Base-by-base conservation (phyloP, 2,113 vertebrate genomes). In the Phalacrocorax brasilianus region DNA sequence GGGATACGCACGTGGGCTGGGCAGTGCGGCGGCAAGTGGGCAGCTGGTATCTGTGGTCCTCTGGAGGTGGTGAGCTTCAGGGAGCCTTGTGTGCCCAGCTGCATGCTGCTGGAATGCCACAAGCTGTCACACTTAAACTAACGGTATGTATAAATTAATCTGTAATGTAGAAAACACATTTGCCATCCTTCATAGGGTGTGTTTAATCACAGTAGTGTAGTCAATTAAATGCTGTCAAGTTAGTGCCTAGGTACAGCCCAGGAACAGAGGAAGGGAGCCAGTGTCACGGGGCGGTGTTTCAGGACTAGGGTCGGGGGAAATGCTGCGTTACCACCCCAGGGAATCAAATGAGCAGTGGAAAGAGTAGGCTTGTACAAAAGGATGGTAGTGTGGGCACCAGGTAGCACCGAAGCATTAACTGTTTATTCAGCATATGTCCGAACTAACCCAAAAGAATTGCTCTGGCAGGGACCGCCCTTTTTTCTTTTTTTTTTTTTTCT, bases 161-260 rank as follows among this genome's bases (percentile, higher is more conserved):
- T 56, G 9, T 3, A 28, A 35, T 2, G 30, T 20, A 7, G 26
- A 38, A 66, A 21, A 33, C 40, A 47, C 42, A 32, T 80, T 65
- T 78, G 42, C 63, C 17, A 20, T 35, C 47, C 71, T 47, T 50
- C 15, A 33, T 5, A 5, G 19, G 27, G 22, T 45, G 28, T 8
- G 2, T 30, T 47, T 16, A 8, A 38, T 21, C 11, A 16, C 0
- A 0, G 19, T 11, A 18, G 20, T 5, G 63, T 9, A 23, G 20
- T 30, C 42, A 80, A 47, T 44, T 18, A 53, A 72, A 66, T 30
- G 33, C 12, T 83, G 53, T 22, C 40, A 3, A 26, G 74, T 26
- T 62, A 27, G 26, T 52, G 38, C 45, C 68, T 70, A 38, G 53
- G 27, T 44, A 28, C 49, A 56, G 47, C 35, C 53, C 23, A 15